A percentile compares a stretch with the other conserved stretches of the same genome.
phyloP scores from a whole-genome alignment of 1,140 invertebrate species.

The Macrostomum lignano region DNA sequence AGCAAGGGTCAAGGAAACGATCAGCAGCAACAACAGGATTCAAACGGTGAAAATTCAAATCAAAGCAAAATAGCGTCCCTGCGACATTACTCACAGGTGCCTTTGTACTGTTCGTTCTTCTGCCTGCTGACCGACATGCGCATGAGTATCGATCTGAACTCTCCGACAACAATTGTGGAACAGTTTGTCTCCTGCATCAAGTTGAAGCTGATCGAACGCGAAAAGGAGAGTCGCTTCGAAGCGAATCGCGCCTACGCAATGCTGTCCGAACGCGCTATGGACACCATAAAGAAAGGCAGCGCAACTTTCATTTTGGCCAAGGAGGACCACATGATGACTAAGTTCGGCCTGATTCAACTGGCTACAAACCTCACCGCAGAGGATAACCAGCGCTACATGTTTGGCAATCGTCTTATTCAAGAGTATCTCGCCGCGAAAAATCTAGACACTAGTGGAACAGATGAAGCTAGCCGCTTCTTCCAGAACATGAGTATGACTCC shows the following conservation, averaged over 20 bases:
- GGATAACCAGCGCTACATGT: background rate
- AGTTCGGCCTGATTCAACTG: background rate
- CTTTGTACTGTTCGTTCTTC: constrained; percentile 1
- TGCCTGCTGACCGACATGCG: constrained; percentile 1
- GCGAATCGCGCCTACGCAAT: background rate
- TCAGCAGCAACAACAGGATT: background rate
- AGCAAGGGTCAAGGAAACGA: background rate
- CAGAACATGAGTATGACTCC: background rate
- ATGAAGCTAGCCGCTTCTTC: constrained; percentile 1
- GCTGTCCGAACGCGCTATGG: background rate
- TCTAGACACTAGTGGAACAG: background rate
- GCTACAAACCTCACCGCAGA: background rate
- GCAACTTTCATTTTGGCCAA: constrained; percentile 2
- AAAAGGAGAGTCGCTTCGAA: background rate
- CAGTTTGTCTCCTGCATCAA: constrained; percentile 1
- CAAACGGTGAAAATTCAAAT: background rate
- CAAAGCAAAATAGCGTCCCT: background rate
- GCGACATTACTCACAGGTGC: constrained; percentile 1
- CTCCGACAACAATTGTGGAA: constrained; percentile 1
- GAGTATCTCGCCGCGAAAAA: constrained; percentile 1
- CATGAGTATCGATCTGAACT: background rate
- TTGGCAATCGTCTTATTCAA: background rate
- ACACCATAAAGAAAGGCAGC: background rate
- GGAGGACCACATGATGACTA: background rate
- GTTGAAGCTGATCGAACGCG: constrained; percentile 1